Evolutionary conservation across 2,797 vertebrate species (phyloP).

Genomic region (Malacoctenus gilli): DNA sequence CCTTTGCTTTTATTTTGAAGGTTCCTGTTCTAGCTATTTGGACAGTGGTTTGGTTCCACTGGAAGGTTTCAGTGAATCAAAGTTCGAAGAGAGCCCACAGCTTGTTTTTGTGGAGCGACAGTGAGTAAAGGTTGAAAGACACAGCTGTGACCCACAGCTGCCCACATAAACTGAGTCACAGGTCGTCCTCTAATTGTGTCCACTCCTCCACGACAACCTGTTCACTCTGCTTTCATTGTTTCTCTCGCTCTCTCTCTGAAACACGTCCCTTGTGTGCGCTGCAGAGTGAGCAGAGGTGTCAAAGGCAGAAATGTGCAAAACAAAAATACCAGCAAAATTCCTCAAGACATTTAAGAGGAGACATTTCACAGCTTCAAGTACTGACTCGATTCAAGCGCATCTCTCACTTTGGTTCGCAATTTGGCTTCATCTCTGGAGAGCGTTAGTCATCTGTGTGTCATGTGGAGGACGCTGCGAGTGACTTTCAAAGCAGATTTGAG

Average conservation of each 20-base stretch:
- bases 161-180: conserved; percentile 11
- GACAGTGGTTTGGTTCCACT: too few relatives aligned
- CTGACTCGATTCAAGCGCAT: conserved; percentile 40
- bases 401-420: conserved; percentile 31
- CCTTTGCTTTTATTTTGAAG: too few relatives aligned
- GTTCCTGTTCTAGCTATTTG: too few relatives aligned
- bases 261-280: not conserved
- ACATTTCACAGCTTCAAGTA: conserved; percentile 23
- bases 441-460: conserved; percentile 56
- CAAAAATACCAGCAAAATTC: conserved; percentile 27
- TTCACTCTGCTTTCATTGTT: not conserved
- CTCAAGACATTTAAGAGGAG: conserved; percentile 30
- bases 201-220: not conserved
- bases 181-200: conserved; percentile 9
- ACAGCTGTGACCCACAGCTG: conserved; percentile 3
- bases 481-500: conserved; percentile 23
- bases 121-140: conserved; percentile 15
- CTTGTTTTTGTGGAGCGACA: too few relatives aligned
- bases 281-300: conserved; percentile 9
- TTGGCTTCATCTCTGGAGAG: conserved; percentile 26
- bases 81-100: too few relatives aligned
- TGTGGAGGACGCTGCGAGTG: conserved; percentile 20
- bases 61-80: too few relatives aligned
- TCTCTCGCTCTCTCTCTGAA: not conserved
- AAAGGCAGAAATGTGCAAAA: conserved; percentile 5